These are phyloP conservation scores for Parotocinclus haroldoi DNA, from an alignment of 2,797 vertebrate species.

Conservation along the genomic window DNA sequence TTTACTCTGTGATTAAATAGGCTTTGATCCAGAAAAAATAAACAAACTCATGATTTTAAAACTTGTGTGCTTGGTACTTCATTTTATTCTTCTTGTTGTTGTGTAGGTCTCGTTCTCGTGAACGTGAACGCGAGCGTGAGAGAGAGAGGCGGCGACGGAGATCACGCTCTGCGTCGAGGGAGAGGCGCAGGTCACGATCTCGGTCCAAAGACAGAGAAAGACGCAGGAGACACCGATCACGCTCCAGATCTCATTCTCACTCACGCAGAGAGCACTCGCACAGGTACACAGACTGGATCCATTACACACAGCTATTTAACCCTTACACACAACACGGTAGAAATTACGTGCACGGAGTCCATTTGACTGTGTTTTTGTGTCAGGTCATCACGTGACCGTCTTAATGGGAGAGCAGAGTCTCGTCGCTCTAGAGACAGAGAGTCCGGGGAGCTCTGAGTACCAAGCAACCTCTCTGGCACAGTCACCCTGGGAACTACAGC, in stretches of 20 bases:
- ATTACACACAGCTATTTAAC: too few relatives aligned
- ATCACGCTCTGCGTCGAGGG: conserved; percentile 66
- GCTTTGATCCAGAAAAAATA: too few relatives aligned
- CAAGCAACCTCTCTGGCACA: background rate
- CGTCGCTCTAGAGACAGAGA: conserved; percentile 87
- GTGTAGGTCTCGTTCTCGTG: conserved; percentile 76
- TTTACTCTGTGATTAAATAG: too few relatives aligned
- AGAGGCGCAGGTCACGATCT: conserved; percentile 62
- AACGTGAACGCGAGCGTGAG: conserved; percentile 31
- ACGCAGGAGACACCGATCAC: conserved; percentile 78
- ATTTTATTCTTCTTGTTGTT: conserved; percentile 61
- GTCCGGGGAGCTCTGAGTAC: conserved; percentile 84
- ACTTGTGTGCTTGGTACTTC: too few relatives aligned
- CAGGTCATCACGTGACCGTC: conserved; percentile 82
- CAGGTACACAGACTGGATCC: conserved; percentile 18
- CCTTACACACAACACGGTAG: too few relatives aligned
- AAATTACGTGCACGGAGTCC: too few relatives aligned
- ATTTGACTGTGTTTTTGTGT: conserved; percentile 13
- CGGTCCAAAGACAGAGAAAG: conserved; percentile 57
- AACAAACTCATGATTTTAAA: too few relatives aligned
- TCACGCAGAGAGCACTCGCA: conserved; percentile 41
- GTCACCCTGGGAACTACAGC: conserved; percentile 20
- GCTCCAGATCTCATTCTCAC: conserved; percentile 83
- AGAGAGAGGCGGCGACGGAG: conserved; percentile 42
- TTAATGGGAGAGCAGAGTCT: conserved; percentile 83